A percentile compares a stretch with the other conserved stretches of the same genome.
These are phyloP conservation scores for Microtus montanus DNA, from an alignment of 2,113 vertebrate genomes.

Conservation along the genomic window DNA sequence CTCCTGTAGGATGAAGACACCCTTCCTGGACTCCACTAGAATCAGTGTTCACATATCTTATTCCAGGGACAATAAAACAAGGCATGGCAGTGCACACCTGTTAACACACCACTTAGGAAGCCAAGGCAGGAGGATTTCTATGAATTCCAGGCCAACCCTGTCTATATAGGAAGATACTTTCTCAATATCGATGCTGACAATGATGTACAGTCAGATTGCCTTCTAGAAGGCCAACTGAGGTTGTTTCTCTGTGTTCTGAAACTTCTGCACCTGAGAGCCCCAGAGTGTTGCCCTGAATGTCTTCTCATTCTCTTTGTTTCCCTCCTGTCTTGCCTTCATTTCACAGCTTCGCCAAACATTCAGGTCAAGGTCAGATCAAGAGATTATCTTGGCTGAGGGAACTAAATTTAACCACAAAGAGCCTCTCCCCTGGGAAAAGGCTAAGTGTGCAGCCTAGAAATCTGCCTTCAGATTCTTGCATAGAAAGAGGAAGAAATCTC, in stretches of 20 bases:
- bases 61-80: background rate
- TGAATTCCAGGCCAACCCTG: background rate
- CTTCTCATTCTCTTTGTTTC: constrained; percentile 46
- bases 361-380: constrained; percentile 69
- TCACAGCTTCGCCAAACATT: constrained; percentile 64
- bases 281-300: constrained; percentile 6
- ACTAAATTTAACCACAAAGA: constrained; percentile 41
- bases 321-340: constrained; percentile 57
- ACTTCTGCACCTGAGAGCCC: constrained; percentile 52
- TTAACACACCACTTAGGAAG: background rate
- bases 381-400: constrained; percentile 8
- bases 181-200: background rate
- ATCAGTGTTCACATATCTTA: background rate
- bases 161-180: background rate
- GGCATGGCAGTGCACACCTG: background rate
- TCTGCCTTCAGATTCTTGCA: constrained; percentile 15
- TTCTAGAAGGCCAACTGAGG: constrained; percentile 73
- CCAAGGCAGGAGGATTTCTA: background rate
- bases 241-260: constrained; percentile 68
- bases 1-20: background rate
- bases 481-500: background rate
- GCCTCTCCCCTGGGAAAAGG: constrained; percentile 48
- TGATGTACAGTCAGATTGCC: constrained; percentile 59
- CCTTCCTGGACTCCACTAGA: background rate
- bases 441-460: background rate